Conservation (phyloP, 2,113 vertebrate genomes). For the Notechis scutatus region DNA sequence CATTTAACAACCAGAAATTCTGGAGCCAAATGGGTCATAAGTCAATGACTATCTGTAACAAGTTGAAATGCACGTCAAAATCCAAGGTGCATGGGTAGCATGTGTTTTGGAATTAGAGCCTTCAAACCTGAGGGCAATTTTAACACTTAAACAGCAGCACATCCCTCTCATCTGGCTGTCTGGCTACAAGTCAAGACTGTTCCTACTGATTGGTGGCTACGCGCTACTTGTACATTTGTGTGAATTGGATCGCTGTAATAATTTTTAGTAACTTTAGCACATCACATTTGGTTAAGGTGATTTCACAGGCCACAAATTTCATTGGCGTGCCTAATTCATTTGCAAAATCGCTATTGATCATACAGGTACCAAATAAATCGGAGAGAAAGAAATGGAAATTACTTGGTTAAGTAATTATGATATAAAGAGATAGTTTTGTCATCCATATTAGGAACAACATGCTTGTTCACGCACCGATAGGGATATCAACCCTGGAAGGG, state of each 20-base stretch:
- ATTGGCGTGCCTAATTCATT: slow-evolving; percentile 37
- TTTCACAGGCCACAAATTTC: slow-evolving; percentile 56
- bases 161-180: slow-evolving; percentile 1
- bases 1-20: neutral
- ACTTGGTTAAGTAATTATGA: slow-evolving; percentile 48
- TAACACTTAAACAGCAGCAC: neutral
- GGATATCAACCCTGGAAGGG: neutral
- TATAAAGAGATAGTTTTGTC: slow-evolving; percentile 44
- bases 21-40: neutral
- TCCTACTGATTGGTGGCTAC: neutral
- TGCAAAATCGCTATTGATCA: slow-evolving; percentile 51
- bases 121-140: neutral
- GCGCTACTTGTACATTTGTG: neutral
- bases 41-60: neutral
- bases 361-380: slow-evolving; percentile 50
- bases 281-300: slow-evolving; percentile 41
- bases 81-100: neutral
- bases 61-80: neutral
- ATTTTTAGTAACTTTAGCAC: slow-evolving; percentile 51
- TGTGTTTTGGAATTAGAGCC: neutral
- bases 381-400: slow-evolving; percentile 49
- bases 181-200: neutral
- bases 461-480: neutral
- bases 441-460: neutral
- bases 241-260: slow-evolving; percentile 23